Evolutionary conservation across 2,888 invertebrate genomes (phyloP), one percentile per base, ranked within the genome.

Genomic region (Dasypolia templi): DNA sequence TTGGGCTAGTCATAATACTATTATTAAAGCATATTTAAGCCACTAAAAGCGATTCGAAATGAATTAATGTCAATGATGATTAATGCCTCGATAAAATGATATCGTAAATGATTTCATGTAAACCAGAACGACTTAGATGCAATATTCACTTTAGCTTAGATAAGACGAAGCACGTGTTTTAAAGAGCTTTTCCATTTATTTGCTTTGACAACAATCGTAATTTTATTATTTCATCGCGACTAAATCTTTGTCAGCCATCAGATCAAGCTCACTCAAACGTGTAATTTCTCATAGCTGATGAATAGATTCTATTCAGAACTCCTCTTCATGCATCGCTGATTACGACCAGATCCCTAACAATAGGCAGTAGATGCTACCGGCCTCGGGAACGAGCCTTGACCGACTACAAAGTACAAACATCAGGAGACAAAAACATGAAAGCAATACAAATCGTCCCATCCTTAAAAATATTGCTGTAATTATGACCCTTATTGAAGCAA

Each of bases 371-470:
- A 85, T 67, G 79, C 86, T 88, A 83, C 88, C 87, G 89, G 87
- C 92, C 92, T 92, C 90, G 87, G 67, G 82, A 81, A 73, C 85
- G 77, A 89, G 86, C 92, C 93, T 93, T 93, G 93, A 90, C 93
- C 91, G 89, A 88, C 79, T 84, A 76, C 79, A 66, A 77, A 82
- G 77, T 81, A 81, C 82, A 87, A 77, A 82, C 80, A 86, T 75
- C 72, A 78, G 66, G 63, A 86, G 83, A 88, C 86, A 88, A 87
- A 89, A 87, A 88, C 86, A 84, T 77, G 67, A 77, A 80, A 83
- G 79, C 76, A 84, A 64, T 72, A 84, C 74, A 81, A 83, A 87
- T 80, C 66, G 76, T 83, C 83, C 77, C 79, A 85, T 82, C 83
- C 74, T 75, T 78, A 69, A 73, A 79, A 77, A 76, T 62, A 77